A percentile compares a stretch with the other conserved stretches of the same genome.
Evolutionary conservation across 2,888 invertebrate species (phyloP).

Genomic region (Nomada flava): DNA sequence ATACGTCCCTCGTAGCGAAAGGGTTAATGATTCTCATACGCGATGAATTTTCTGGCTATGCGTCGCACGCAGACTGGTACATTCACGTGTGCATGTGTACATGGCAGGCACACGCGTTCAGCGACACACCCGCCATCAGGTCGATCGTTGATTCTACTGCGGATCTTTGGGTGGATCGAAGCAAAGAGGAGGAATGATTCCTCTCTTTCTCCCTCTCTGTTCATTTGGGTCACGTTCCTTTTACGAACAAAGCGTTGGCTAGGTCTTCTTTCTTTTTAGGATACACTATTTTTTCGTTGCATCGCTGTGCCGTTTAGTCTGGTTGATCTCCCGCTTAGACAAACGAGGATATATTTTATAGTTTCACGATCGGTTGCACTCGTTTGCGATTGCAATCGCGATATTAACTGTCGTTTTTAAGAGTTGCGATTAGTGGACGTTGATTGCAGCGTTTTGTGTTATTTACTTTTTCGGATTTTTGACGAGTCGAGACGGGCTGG

Average conservation of each 20-base stretch:
- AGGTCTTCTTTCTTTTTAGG: not conserved
- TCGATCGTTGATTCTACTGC: conserved; percentile 64
- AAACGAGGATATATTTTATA: conserved; percentile 2
- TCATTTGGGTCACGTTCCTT: conserved; percentile 52
- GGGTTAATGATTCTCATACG: not conserved
- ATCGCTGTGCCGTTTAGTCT: not conserved
- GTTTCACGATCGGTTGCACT: not conserved
- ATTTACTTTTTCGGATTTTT: not conserved
- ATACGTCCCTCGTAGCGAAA: no score
- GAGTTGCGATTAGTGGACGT: no score
- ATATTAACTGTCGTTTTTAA: no score
- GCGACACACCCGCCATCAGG: conserved; percentile 61
- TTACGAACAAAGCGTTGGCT: conserved; percentile 45
- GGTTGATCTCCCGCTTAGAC: not conserved
- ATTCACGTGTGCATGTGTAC: not conserved
- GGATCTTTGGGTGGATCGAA: conserved; percentile 54
- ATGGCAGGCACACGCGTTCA: conserved; percentile 26
- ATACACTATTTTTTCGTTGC: not conserved
- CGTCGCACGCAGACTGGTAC: conserved; percentile 43
- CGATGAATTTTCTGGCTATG: conserved; percentile 59
- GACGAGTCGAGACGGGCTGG: no score
- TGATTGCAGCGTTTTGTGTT: not conserved
- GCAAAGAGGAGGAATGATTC: conserved; percentile 35
- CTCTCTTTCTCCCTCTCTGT: conserved; percentile 10
- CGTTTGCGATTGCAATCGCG: no score